Evolutionary conservation across 2,113 vertebrate species (phyloP).

Genomic region (Meriones unguiculatus): DNA sequence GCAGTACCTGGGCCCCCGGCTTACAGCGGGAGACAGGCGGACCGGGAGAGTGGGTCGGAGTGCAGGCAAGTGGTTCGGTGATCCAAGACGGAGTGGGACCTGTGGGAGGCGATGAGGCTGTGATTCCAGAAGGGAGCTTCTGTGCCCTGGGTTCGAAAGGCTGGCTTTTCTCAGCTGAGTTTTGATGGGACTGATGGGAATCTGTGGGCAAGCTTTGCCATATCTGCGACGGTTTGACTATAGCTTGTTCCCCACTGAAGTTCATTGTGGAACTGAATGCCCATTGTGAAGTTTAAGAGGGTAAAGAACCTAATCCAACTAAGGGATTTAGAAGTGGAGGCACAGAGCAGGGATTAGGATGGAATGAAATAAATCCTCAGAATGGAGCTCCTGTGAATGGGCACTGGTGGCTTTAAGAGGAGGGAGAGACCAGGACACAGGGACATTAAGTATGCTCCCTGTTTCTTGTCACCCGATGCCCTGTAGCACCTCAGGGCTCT

Average conservation of each 20-base stretch:
- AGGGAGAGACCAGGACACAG: neutral
- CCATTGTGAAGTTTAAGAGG: neutral
- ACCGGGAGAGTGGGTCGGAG: neutral
- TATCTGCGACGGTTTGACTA: neutral
- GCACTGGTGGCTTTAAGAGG: neutral
- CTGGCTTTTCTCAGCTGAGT: conserved; percentile 44
- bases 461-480: neutral
- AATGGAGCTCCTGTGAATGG: neutral
- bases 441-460: too few relatives aligned
- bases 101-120: conserved; percentile 8
- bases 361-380: neutral
- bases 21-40: neutral
- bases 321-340: neutral
- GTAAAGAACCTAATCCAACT: neutral
- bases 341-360: neutral
- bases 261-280: neutral
- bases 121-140: conserved; percentile 21
- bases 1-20: neutral
- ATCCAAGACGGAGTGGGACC: neutral
- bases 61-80: neutral
- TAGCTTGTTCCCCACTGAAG: neutral
- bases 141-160: conserved; percentile 53
- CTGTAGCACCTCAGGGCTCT: neutral
- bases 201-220: conserved; percentile 50
- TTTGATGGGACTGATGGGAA: conserved; percentile 45